Percentiles rank a stretch among this genome's conserved stretches.
Evolutionary conservation across 2,797 vertebrate species (phyloP).

Genomic region (Staurois parvus): DNA sequence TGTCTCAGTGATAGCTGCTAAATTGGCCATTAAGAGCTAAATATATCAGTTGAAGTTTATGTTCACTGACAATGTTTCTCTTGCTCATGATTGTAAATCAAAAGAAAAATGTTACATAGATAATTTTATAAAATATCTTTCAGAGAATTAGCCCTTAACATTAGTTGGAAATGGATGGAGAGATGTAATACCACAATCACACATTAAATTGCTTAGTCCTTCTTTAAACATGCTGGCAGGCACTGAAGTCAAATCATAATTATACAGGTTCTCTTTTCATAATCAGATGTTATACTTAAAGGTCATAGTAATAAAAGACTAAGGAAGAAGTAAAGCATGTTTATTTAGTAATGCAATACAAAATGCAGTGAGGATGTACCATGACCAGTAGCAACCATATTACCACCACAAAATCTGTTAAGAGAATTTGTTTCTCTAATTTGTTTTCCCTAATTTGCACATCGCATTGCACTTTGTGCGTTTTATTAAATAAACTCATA

Average conservation of each 20-base stretch:
- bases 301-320: background rate
- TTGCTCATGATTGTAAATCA: too few relatives aligned
- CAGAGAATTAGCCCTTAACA: too few relatives aligned
- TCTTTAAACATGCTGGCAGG: too few relatives aligned
- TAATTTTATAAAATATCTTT: background rate
- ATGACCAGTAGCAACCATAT: too few relatives aligned
- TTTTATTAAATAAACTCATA: background rate
- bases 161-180: too few relatives aligned
- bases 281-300: background rate
- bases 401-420: background rate
- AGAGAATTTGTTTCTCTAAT: background rate
- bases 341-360: too few relatives aligned
- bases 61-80: background rate
- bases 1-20: background rate
- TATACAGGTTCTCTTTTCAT: too few relatives aligned
- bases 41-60: slow-evolving; percentile 3
- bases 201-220: background rate
- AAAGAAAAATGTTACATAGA: background rate
- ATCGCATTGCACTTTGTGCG: background rate
- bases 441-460: background rate
- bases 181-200: background rate
- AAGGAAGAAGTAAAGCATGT: too few relatives aligned
- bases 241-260: too few relatives aligned
- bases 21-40: too few relatives aligned
- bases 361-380: too few relatives aligned